phyloP scores from a whole-genome alignment of 1,140 invertebrate species.

The Drosophila lacteicornis region DNA sequence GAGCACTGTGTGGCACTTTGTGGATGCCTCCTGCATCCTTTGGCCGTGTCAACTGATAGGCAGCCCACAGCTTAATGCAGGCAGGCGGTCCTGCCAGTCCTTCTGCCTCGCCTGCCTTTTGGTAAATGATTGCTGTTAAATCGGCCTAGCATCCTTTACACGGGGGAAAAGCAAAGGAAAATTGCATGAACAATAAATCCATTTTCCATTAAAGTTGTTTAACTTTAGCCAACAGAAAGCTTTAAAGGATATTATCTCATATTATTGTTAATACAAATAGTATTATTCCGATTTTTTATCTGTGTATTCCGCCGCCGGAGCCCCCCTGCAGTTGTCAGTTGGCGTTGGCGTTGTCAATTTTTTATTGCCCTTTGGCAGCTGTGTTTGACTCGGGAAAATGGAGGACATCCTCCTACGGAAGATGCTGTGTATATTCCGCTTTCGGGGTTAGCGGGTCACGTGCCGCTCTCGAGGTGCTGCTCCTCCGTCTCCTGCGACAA shows the following conservation, averaged over 20 bases:
- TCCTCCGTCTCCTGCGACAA: conserved; percentile 35
- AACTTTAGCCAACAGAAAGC: background rate
- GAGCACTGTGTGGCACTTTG: conserved; percentile 40
- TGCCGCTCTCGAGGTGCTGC: conserved; percentile 57
- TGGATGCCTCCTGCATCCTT: conserved; percentile 38
- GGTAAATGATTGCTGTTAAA: conserved; percentile 21
- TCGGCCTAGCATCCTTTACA: background rate
- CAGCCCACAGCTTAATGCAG: conserved; percentile 27
- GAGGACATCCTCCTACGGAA: conserved; percentile 8
- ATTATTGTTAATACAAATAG: background rate
- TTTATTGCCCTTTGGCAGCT: conserved; percentile 72
- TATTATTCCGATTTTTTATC: background rate
- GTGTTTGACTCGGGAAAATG: conserved; percentile 15
- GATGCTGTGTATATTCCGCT: conserved; percentile 25
- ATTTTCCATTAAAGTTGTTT: background rate
- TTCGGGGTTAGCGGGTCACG: conserved; percentile 79
- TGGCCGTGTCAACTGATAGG: conserved; percentile 51
- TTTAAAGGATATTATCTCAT: background rate
- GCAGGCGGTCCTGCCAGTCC: background rate
- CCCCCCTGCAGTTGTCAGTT: conserved; percentile 33
- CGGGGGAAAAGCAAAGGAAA: background rate
- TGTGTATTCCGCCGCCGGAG: conserved; percentile 1
- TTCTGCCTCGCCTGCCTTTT: background rate
- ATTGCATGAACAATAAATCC: background rate
- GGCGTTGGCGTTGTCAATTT: conserved; percentile 73